Evolutionary conservation across 1,140 invertebrate species (phyloP).

Genomic region (Ladona fulva): DNA sequence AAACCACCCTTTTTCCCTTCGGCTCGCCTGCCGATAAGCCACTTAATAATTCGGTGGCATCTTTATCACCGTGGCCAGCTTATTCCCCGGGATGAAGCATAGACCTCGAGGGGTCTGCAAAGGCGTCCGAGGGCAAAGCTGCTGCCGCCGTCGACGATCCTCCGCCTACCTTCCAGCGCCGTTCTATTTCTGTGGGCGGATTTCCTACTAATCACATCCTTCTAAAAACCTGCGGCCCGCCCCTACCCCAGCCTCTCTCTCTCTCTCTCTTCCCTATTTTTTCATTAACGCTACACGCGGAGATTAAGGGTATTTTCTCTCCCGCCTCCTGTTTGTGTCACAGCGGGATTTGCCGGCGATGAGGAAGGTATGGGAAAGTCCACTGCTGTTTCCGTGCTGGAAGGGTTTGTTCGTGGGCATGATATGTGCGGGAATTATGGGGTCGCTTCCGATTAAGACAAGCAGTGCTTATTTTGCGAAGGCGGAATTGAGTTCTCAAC

Average conservation of each 20-base stretch:
- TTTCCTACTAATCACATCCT: background rate
- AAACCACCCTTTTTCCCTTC: background rate
- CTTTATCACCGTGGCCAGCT: background rate
- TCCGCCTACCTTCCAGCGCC: background rate
- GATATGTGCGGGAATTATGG: background rate
- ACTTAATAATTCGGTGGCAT: slow-evolving; percentile 6
- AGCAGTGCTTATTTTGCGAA: too few relatives aligned
- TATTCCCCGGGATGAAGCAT: background rate
- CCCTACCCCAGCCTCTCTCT: background rate
- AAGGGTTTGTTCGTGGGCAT: background rate
- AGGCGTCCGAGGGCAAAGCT: background rate
- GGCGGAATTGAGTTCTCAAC: too few relatives aligned
- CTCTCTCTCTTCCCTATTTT: background rate
- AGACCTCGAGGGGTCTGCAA: background rate
- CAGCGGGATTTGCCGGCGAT: background rate
- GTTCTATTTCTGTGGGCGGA: background rate
- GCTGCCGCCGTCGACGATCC: background rate
- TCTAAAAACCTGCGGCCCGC: background rate
- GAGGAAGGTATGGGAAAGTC: background rate
- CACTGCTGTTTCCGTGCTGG: background rate
- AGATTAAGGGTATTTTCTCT: background rate
- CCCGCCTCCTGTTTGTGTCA: background rate
- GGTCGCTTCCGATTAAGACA: too few relatives aligned
- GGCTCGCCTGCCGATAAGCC: background rate
- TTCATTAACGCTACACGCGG: background rate